These are phyloP conservation scores for Neodiprion lecontei DNA, from an alignment of 1,140 invertebrate genomes.

Conservation along the genomic window DNA sequence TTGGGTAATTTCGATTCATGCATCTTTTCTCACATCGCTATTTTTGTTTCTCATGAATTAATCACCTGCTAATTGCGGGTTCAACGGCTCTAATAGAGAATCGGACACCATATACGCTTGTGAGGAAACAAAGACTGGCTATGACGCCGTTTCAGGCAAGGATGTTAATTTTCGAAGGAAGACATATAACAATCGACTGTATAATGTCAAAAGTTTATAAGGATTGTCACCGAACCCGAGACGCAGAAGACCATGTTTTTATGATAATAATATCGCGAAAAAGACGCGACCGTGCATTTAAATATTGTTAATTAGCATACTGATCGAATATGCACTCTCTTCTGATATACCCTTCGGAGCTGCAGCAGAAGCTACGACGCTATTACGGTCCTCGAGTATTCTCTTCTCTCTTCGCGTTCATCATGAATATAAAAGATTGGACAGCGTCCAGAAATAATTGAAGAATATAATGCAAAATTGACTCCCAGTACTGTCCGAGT, in stretches of 20 bases:
- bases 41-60: background rate
- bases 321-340: background rate
- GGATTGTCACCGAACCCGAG: background rate
- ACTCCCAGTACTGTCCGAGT: background rate
- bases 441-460: background rate
- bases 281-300: background rate
- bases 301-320: slow-evolving; percentile 3
- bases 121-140: background rate
- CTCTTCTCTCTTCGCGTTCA: no score
- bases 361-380: background rate
- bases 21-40: background rate
- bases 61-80: background rate
- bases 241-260: background rate
- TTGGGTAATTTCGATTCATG: no score
- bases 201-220: background rate
- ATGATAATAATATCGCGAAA: background rate
- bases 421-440: background rate
- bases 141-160: background rate
- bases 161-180: background rate
- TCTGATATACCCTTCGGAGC: background rate
- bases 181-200: background rate
- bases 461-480: slow-evolving; percentile 1
- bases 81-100: background rate
- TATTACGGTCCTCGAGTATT: no score
- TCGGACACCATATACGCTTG: background rate